These are phyloP conservation scores for Poicephalus meyeri DNA, from an alignment of 2,113 vertebrate genomes.

Conservation along the genomic window DNA sequence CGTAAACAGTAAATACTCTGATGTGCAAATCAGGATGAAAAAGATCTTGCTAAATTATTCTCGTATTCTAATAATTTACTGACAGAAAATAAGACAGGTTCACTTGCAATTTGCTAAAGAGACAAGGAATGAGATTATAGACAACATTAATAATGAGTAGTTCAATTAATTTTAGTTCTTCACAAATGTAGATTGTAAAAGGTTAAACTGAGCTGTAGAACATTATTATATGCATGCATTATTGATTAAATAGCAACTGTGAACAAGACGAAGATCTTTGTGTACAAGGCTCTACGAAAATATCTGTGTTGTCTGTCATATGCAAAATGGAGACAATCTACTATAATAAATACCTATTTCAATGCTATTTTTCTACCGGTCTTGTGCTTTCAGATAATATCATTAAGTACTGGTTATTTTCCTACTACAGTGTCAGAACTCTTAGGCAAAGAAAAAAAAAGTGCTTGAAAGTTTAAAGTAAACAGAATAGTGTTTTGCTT, in stretches of 20 bases:
- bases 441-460: neutral
- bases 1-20: neutral
- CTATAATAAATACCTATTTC: neutral
- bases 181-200: neutral
- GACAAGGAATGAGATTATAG: neutral
- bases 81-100: neutral
- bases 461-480: neutral
- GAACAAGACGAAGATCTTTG: neutral
- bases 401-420: neutral
- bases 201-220: neutral
- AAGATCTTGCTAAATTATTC: neutral
- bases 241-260: neutral
- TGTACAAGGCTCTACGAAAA: neutral
- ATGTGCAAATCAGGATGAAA: constrained; percentile 11
- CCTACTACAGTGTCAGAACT: neutral
- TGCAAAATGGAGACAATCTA: neutral
- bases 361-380: neutral
- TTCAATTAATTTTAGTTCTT: constrained; percentile 5
- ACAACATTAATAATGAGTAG: neutral
- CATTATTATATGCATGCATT: neutral
- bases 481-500: neutral
- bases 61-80: neutral
- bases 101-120: neutral
- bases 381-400: neutral
- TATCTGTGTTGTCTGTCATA: neutral